Evolutionary conservation across 2,113 vertebrate species (phyloP), one percentile per base, ranked within the genome.

Genomic region (Oreotrochilus melanogaster): DNA sequence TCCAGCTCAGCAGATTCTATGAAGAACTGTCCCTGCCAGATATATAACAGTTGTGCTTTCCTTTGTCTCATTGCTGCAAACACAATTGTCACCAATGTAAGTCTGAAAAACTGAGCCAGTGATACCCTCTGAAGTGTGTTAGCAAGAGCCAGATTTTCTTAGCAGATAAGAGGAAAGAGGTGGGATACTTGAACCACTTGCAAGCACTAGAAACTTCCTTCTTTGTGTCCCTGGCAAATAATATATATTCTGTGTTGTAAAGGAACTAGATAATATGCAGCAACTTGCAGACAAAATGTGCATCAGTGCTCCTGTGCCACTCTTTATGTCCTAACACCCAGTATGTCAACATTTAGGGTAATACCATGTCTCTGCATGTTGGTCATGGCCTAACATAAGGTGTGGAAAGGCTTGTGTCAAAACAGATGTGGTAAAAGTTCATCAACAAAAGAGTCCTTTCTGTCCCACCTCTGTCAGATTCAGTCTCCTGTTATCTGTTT

Each of bases 81-180:
- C 0, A 1, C 0, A 1, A 66, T 58, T 53, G 65, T 33, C 5
- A 4, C 22, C 78, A 60, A 39, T 31, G 27, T 66, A 60, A 60
- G 45, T 47, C 33, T 56, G 56, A 45, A 73, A 87, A 86, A 76
- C 9, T 3, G 47, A 90, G 47, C 21, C 30, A 62, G 3, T n/a
- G 66, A 18, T 72, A 37, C 30, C 14, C 12, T 78, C 47, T 65
- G 47, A 85, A 89, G 54, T 12, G 15, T 5, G 9, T 17, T 88
- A 72, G 39, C 48, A 78, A 67, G 53, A 91, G 35, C 1, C 75
- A 53, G 22, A 43, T 53, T 74, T 93, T 67, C 57, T 64, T 51
- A 88, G 27, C 30, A 65, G 45, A 42, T 10, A 75, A 54, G 16
- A 11, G 7, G 28, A 72, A 85, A 31, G 62, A 78, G 47, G 18